These are phyloP conservation scores for Myotis davidii DNA, from an alignment of 2,113 vertebrate species.

Conservation along the genomic window DNA sequence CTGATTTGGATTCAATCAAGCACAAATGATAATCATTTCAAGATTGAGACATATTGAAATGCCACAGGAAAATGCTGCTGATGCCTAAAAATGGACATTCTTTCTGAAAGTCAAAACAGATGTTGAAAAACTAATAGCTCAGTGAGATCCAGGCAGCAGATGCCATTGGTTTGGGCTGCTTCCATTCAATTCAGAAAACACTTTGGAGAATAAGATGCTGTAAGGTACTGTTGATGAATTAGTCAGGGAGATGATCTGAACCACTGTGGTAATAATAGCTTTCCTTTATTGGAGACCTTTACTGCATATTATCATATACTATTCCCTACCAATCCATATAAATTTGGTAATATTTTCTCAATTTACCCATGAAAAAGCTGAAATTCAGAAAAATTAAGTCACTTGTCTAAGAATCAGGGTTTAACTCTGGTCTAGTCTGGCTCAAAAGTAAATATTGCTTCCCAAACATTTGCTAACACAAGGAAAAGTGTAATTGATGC, in stretches of 20 bases:
- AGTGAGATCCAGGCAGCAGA: constrained; percentile 70
- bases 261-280: background rate
- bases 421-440: background rate
- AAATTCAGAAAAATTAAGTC: constrained; percentile 49
- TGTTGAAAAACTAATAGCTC: constrained; percentile 71
- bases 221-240: background rate
- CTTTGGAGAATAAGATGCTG: background rate
- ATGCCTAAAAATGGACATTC: constrained; percentile 75
- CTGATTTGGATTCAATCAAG: constrained; percentile 65
- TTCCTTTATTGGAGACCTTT: background rate
- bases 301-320: background rate
- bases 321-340: background rate
- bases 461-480: background rate
- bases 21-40: constrained; percentile 67
- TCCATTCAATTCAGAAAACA: constrained; percentile 51
- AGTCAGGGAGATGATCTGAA: background rate
- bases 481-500: background rate
- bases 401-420: background rate
- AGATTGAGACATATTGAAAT: constrained; percentile 67
- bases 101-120: constrained; percentile 69
- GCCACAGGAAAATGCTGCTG: constrained; percentile 52
- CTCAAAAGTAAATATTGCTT: background rate
- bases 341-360: background rate
- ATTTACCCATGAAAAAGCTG: background rate
- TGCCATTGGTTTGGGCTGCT: constrained; percentile 53